Base-by-base conservation (phyloP, 2,888 invertebrate species). In the Cantharis rustica region DNA sequence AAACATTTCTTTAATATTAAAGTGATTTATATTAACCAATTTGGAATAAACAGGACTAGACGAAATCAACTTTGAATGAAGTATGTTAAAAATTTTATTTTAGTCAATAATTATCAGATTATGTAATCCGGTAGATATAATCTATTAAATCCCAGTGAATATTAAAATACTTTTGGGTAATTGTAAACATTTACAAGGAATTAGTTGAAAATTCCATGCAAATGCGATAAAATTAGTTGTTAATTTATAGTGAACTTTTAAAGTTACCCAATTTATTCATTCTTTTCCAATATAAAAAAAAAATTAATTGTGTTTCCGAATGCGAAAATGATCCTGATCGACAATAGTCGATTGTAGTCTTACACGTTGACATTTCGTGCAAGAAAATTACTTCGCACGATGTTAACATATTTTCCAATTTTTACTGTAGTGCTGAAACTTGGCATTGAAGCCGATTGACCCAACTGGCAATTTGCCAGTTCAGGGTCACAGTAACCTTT, bases 401-500 rank as follows among this genome's bases (percentile, higher is more conserved):
- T 47, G 47, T 47, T 47, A 47, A 47, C 47, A 47, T 47, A n/a
- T 47, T 47, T 47, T 47, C 47, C 47, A 47, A 47, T n/a, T 47
- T 47, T 47, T 47, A n/a, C 47, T 47, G 47, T 47, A 47, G 47
- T 47, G 47, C 47, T 47, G 47, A 27, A 26, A 26, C 11, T 68
- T 68, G 68, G 68, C 68, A 68, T 68, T 68, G 27, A 68, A 68
- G 61, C 68, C 61, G 66, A 68, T 78, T 79, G 80, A 77, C 79
- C 80, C 69, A 80, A 63, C 78, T 81, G 81, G 81, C 81, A 72
- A 11, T 64, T 62, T 76, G 80, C 82, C 80, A 82, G 76, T 75
- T 75, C 81, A 80, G 79, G 81, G 81, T 82, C 81, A 80, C 71
- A 80, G 79, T 80, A 78, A 80, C 71, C 70, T 79, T 78, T 82